Conservation (phyloP, 2,888 invertebrate species). For the Copidosoma aretas region DNA sequence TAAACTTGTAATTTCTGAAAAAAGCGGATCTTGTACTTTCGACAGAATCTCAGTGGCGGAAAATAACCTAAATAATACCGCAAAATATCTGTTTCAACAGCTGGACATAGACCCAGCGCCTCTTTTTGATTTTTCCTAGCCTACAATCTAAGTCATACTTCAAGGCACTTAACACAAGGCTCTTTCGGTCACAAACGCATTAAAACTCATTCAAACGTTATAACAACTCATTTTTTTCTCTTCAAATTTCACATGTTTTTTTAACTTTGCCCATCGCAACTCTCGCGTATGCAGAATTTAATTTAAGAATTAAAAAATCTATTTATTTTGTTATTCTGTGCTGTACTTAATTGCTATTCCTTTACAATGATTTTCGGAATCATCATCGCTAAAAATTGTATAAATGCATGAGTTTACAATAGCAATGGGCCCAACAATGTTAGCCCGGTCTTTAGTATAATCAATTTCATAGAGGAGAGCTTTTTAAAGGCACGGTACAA, state of each 20-base stretch:
- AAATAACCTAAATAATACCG: constrained; percentile 52
- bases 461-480: constrained; percentile 19
- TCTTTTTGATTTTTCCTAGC: constrained; percentile 52
- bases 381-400: neutral
- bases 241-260: constrained; percentile 3
- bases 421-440: neutral
- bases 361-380: neutral
- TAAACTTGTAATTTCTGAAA: neutral
- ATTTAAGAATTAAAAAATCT: no score
- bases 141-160: constrained; percentile 62
- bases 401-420: neutral
- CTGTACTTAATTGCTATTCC: neutral
- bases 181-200: constrained; percentile 57
- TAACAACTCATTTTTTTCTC: neutral
- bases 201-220: constrained; percentile 6
- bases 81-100: constrained; percentile 55
- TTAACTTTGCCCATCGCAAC: constrained; percentile 2
- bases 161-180: constrained; percentile 63
- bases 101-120: constrained; percentile 60
- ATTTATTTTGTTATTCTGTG: no score
- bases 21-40: constrained; percentile 29
- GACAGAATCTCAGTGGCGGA: constrained; percentile 41
- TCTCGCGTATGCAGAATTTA: constrained; percentile 2
- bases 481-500: constrained; percentile 5
- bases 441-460: neutral